phyloP scores from a whole-genome alignment of 2,113 vertebrate species.

The Dermatemys mawii region DNA sequence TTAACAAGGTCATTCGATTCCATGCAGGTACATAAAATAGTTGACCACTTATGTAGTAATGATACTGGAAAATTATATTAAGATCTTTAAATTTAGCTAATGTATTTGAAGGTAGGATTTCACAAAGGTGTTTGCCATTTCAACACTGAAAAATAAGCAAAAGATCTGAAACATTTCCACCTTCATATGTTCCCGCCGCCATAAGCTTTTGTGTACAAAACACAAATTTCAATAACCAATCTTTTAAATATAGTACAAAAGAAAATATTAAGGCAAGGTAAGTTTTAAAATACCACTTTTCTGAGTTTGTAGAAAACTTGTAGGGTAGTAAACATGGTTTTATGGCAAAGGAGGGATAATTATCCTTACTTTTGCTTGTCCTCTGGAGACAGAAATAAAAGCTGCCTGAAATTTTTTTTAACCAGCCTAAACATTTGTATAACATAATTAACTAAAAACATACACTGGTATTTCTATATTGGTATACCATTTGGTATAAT shows the following conservation, averaged over 20 bases:
- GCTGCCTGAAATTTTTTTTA: neutral
- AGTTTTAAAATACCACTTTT: neutral
- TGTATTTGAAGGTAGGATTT: neutral
- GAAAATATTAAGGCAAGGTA: neutral
- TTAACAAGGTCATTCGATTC: neutral
- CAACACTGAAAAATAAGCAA: neutral
- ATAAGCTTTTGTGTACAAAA: too few species aligned
- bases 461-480: neutral
- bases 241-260: neutral
- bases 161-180: neutral
- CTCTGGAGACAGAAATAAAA: neutral
- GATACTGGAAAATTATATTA: neutral
- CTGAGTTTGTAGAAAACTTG: neutral
- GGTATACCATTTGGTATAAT: too few species aligned
- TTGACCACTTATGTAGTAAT: neutral
- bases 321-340: neutral
- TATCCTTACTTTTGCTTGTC: neutral
- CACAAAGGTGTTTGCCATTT: neutral
- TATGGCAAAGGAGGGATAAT: neutral
- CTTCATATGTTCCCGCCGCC: too few species aligned
- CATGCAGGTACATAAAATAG: neutral
- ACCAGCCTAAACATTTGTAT: neutral
- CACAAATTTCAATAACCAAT: neutral
- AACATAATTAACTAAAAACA: neutral
- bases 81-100: neutral